Evolutionary conservation across 1,140 invertebrate species (phyloP), one percentile per base, ranked within the genome.

Genomic region (Campodea augens): DNA sequence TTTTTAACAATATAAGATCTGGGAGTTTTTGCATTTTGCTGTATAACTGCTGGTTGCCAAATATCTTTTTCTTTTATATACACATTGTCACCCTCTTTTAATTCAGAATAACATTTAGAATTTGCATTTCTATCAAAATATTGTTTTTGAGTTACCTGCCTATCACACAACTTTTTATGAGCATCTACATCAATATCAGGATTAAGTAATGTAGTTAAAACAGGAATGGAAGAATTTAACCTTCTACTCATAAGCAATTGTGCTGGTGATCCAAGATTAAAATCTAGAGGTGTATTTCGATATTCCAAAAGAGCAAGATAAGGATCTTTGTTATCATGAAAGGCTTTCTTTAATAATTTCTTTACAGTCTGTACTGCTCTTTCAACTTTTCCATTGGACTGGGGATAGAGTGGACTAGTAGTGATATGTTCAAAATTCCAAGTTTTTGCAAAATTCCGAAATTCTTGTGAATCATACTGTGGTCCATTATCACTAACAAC

Each of bases 361-460:
- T 48, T 48, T 5, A 47, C 3, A 19, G 48, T 41, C 24, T 45
- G 36, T 23, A 49, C 44, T 18, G 24, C 22, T 12, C 48, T 19
- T 41, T 49, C 48, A 3, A 38, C 45, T 24, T 37, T 23, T 39
- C 48, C 44, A 25, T 49, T 49, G 7, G 47, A 40, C 13, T 47
- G 25, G 5, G 43, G 47, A 15, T 46, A 49, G 24, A 45, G 27
- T 2, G 50, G 56, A 38, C 48, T 52, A 15, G 43, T 51, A 0
- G 52, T 56, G n/a, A 40, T 36, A 36, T 56, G 53, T 12, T 20
- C 22, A 38, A 59, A 51, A 7, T 46, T 45, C 36, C 48, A 58
- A 3, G 51, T 41, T 10, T 46, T 27, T 4, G 52, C 32, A 27
- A 59, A 60, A 13, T 47, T 29, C 21, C 24, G 25, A 36, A 60